Evolutionary conservation across 2,888 invertebrate species (phyloP), one percentile per base, ranked within the genome.

Genomic region (Rhamnusium bicolor): DNA sequence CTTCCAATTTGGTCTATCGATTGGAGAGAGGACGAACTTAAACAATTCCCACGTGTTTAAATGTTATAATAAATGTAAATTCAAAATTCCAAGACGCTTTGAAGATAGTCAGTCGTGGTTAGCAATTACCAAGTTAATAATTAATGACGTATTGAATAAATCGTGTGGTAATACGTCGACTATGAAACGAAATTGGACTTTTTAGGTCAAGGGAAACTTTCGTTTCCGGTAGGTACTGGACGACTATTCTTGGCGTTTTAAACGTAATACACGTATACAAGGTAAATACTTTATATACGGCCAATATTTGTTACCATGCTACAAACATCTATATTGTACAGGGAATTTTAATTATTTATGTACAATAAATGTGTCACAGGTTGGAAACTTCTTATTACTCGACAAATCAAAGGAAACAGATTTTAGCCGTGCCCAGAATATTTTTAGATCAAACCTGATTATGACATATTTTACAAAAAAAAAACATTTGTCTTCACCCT

Each of bases 181-280:
- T 74, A 65, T 60, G 49, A 62, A 76, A 73, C 70, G 72, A 68
- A 74, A 73, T 74, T 69, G 72, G 69, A 73, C 71, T 75, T 78
- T 79, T 79, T 77, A 61, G 79, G 79, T 79, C 79, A 79, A 77
- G 79, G 79, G 73, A 75, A 72, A 72, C 68, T 68, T 73, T 69
- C 73, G 73, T 79, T 79, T 79, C 79, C 79, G 79, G 77, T 76
- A 65, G 65, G 65, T 65, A 71, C 40, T 70, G 69, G 74, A 68
- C 68, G 68, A 65, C 68, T 65, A 62, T 65, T 72, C 65, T 68
- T 67, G 49, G 66, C 54, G 58, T 65, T 73, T 21, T 19, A 32
- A 47, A 61, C 61, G 21, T 24, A 53, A 14, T 12, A 66, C 71
- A 62, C 67, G 71, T 40, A 14, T 12, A 66, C 71, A 62, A 71